Evolutionary conservation across 2,888 invertebrate species (phyloP).

Genomic region (Trissolcus brochymenae): DNA sequence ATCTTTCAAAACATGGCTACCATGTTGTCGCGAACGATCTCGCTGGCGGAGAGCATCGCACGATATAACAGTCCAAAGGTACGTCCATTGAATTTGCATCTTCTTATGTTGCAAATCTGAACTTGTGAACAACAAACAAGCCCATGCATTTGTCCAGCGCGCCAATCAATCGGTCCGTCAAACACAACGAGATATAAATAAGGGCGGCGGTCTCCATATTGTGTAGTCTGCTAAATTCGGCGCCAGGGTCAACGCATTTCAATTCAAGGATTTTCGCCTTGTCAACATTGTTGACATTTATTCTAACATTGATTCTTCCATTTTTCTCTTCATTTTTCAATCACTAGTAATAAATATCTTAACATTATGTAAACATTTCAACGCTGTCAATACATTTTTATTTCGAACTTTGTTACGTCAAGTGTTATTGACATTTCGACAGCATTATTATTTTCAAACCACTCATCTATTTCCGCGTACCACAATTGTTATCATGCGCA

Average conservation of each 20-base stretch:
- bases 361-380: not conserved
- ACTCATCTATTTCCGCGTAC: too few species aligned
- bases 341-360: not conserved
- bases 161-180: slow-evolving; percentile 2
- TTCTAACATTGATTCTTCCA: not conserved
- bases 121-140: not conserved
- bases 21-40: slow-evolving; percentile 84
- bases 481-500: not conserved
- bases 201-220: slow-evolving; percentile 69
- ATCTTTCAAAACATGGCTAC: slow-evolving; percentile 83
- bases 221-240: slow-evolving; percentile 75
- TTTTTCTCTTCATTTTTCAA: not conserved
- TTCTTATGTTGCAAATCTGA: not conserved
- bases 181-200: slow-evolving; percentile 41
- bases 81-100: slow-evolving; percentile 65
- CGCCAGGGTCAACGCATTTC: slow-evolving; percentile 73
- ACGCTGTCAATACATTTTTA: not conserved
- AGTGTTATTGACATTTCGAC: slow-evolving; percentile 16
- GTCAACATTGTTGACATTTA: slow-evolving; percentile 26
- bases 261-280: slow-evolving; percentile 67
- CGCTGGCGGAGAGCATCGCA: slow-evolving; percentile 83
- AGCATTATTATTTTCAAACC: not conserved
- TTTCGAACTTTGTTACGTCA: slow-evolving; percentile 5
- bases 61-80: slow-evolving; percentile 86
- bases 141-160: not conserved